A percentile compares a stretch with the other conserved stretches of the same genome.
phyloP scores from a whole-genome alignment of 2,888 invertebrate species.

The Resseliella maxima region DNA sequence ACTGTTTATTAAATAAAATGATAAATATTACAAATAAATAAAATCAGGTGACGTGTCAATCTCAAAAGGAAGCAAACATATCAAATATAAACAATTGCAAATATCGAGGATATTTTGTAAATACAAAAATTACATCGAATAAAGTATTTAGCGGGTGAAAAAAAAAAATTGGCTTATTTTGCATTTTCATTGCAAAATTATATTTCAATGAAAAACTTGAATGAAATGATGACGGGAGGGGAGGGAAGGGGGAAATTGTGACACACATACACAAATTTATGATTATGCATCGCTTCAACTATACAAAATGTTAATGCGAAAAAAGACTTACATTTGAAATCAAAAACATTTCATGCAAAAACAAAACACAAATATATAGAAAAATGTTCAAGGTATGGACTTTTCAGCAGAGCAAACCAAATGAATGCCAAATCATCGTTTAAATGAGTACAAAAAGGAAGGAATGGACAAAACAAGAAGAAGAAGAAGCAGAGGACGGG shows the following conservation, averaged over 20 bases:
- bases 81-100: neutral
- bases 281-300: neutral
- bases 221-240: no score
- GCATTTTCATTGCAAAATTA: neutral
- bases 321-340: slow-evolving; percentile 40
- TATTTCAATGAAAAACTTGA: neutral
- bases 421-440: neutral
- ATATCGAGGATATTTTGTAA: slow-evolving; percentile 5
- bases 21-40: neutral
- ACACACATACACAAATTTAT: neutral
- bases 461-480: slow-evolving; percentile 10
- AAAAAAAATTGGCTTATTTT: neutral
- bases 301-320: neutral
- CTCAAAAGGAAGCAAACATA: neutral
- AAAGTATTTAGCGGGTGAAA: neutral
- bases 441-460: slow-evolving; percentile 41
- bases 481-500: neutral
- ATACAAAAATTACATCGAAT: neutral
- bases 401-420: neutral
- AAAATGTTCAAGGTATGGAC: slow-evolving; percentile 19
- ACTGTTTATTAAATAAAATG: slow-evolving; percentile 18
- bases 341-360: slow-evolving; percentile 26
- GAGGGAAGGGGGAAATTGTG: neutral
- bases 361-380: neutral
- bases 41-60: neutral